These are phyloP conservation scores for Gisinianus flammeolus DNA, from an alignment of 2,888 invertebrate genomes.

Conservation along the genomic window DNA sequence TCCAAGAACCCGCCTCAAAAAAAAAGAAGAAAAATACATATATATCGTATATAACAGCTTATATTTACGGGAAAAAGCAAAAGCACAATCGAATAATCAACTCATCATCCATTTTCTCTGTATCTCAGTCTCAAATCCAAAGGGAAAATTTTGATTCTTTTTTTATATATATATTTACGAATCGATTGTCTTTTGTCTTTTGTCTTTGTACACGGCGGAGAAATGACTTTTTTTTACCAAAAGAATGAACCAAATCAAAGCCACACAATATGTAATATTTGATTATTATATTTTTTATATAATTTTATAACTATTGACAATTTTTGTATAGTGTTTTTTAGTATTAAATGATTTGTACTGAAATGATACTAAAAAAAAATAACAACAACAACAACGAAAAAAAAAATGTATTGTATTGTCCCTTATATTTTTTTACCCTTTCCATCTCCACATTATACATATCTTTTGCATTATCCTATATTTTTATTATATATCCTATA, in stretches of 20 bases:
- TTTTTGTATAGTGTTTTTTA: slow-evolving; percentile 15
- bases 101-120: not conserved
- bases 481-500: not conserved
- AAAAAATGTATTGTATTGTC: not conserved
- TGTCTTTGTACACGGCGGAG: no score
- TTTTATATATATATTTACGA: no score
- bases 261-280: no score
- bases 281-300: not conserved
- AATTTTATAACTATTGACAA: not conserved
- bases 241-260: not conserved
- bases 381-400: not conserved
- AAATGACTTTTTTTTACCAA: not conserved
- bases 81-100: no score
- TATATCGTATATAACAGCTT: not conserved
- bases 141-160: no score
- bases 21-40: not conserved
- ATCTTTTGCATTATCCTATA: not conserved
- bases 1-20: not conserved
- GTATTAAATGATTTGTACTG: not conserved
- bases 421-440: not conserved
- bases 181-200: no score
- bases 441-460: not conserved
- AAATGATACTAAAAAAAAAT: not conserved
- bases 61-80: no score
- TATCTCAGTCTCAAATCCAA: not conserved